phyloP scores from a whole-genome alignment of 1,140 invertebrate species.

The Condylostylus longicornis region DNA sequence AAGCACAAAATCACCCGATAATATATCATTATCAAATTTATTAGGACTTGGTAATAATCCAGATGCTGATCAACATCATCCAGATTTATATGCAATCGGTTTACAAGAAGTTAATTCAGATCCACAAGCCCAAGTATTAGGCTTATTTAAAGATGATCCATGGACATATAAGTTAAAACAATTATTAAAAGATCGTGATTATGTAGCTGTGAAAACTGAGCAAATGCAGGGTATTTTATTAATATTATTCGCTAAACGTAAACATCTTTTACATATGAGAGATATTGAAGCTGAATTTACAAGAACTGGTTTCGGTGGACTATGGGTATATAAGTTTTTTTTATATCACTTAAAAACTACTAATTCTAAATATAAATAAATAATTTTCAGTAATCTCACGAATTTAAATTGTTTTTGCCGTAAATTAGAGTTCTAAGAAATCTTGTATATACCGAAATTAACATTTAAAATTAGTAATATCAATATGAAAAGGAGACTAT shows the following conservation, averaged over 20 bases:
- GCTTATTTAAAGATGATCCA: conserved; percentile 65
- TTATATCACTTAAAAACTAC: no score
- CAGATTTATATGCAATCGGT: conserved; percentile 72
- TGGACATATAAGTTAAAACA: conserved; percentile 67
- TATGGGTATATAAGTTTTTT: conserved; percentile 60
- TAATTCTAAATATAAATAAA: no score
- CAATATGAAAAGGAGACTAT: no score
- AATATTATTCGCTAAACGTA: conserved; percentile 56
- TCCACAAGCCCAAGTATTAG: conserved; percentile 66
- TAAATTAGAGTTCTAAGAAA: no score
- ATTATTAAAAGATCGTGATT: conserved; percentile 49
- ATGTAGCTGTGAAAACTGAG: conserved; percentile 60
- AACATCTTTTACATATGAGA: conserved; percentile 62
- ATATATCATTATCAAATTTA: conserved; percentile 50
- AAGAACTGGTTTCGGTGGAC: conserved; percentile 72
- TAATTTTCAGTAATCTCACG: no score
- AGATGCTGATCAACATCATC: conserved; percentile 40
- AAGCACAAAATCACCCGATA: conserved; percentile 50
- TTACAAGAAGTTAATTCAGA: conserved; percentile 82
- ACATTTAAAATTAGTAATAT: no score
- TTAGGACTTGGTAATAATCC: conserved; percentile 46
- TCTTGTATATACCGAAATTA: no score
- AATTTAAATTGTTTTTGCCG: no score
- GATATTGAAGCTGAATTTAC: conserved; percentile 74
- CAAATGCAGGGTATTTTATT: conserved; percentile 66